Evolutionary conservation across 2,113 vertebrate genomes (phyloP).

Genomic region (Todiramphus chloris): DNA sequence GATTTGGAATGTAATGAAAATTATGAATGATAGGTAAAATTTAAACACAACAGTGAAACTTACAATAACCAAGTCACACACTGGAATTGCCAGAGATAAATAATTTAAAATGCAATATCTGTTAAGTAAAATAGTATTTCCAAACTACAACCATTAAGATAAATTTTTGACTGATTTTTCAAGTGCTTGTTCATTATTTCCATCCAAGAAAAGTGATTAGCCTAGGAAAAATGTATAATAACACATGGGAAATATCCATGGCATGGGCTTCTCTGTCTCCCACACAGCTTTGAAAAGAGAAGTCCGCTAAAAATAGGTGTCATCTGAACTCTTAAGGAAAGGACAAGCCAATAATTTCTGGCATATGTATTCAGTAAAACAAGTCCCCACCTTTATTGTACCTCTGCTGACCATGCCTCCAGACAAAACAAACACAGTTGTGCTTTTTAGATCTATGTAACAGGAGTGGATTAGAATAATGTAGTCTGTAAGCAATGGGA

Average conservation of each 20-base stretch:
- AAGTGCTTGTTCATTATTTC: not conserved
- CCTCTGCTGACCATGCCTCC: not conserved
- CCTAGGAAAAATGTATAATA: not conserved
- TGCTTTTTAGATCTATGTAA: not conserved
- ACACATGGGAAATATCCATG: not conserved
- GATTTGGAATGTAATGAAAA: not conserved
- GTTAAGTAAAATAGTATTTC: not conserved
- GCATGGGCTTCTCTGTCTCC: not conserved
- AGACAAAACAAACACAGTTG: not conserved
- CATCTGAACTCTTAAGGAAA: not conserved
- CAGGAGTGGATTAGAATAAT: not conserved
- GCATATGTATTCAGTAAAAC: not conserved
- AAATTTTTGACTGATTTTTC: not conserved
- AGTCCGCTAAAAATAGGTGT: not conserved
- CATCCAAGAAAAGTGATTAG: not conserved
- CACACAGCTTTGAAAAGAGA: not conserved
- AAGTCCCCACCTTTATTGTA: not conserved
- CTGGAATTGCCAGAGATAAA: not conserved
- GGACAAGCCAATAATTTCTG: not conserved
- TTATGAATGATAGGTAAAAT: not conserved
- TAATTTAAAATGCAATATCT: not conserved
- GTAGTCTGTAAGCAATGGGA: not conserved
- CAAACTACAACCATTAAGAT: not conserved
- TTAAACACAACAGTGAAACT: not conserved
- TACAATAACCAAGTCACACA: not conserved